Base-by-base conservation (phyloP, 2,113 vertebrate species). In the Martes martes region DNA sequence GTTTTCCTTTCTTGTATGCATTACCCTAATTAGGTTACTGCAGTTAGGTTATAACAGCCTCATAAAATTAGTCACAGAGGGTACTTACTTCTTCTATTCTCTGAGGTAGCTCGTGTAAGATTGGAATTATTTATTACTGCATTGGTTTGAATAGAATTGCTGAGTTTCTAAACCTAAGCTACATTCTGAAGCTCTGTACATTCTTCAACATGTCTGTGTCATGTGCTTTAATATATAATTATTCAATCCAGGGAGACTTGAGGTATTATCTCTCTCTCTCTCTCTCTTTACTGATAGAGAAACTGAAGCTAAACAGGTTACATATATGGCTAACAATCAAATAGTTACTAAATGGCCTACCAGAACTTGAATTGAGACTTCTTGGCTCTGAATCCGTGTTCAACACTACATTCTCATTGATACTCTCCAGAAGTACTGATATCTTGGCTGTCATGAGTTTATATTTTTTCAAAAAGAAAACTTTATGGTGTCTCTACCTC, bases 271-370 rank as follows among this genome's bases (percentile, higher is more conserved):
- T 45, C 6, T 42, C 42, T 59, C 47, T 76, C 50, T 52, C 52
- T 55, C 52, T 55, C 52, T 55, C 52, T 28, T 63, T 55, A 13
- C 45, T 24, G 28, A 69, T 57, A 57, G 59, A 28, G 88, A 57
- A 95, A 89, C 81, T 90, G 79, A 91, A 78, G 45, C 42, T 39
- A 55, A 91, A 95, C 33, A 95, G 57, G 52, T 78, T 90, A 83
- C 2, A 42, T 18, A 67, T 39, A 36, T 45, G 59, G 57, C 88
- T 55, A 76, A 65, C 65, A 57, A 65, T 83, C 59, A 90, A 33
- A 76, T 42, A 65, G 45, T 26, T 65, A 55, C 23, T 65, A 83
- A 83, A 50, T 11, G 57, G 42, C 19, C 19, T 36, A 47, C 10
- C 39, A 90, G 69, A 65, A 91, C 59, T 45, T 65, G 16, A 73